Conservation (phyloP, 2,888 invertebrate genomes). For the Pterobdella sp. region DNA sequence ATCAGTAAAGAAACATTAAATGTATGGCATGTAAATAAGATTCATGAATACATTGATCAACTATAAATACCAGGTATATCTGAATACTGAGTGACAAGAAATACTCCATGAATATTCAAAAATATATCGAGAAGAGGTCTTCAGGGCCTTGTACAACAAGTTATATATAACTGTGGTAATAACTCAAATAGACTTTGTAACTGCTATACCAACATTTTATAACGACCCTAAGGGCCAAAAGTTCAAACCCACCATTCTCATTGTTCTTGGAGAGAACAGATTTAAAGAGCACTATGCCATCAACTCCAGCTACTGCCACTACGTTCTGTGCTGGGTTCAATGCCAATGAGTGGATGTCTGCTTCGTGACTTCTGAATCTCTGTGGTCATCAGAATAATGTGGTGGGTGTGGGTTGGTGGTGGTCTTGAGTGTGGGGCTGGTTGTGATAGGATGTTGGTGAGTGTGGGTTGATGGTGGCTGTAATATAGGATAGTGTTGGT, state of each 20-base stretch:
- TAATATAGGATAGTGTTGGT: background rate
- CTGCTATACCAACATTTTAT: background rate
- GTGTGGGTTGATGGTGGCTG: background rate
- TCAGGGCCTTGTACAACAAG: no score
- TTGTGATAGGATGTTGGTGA: background rate
- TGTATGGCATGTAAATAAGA: no score
- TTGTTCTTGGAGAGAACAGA: background rate
- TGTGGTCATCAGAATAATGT: background rate
- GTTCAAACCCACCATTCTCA: background rate
- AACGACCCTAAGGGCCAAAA: background rate
- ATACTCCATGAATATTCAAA: no score
- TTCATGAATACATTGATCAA: no score
- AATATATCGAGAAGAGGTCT: no score
- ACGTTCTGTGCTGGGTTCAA: background rate
- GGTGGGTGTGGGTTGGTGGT: background rate
- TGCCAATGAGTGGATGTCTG: constrained; percentile 11
- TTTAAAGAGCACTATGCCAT: constrained; percentile 4
- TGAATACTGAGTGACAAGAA: no score
- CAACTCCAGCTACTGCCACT: constrained; percentile 13
- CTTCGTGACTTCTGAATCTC: constrained; percentile 20
- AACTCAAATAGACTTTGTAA: no score
- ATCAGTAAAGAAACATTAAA: no score
- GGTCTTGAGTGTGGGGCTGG: background rate
- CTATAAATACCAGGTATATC: no score
- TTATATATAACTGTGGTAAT: no score